These are phyloP conservation scores for Ichneumon xanthorius DNA, from an alignment of 2,888 invertebrate genomes.

Conservation along the genomic window DNA sequence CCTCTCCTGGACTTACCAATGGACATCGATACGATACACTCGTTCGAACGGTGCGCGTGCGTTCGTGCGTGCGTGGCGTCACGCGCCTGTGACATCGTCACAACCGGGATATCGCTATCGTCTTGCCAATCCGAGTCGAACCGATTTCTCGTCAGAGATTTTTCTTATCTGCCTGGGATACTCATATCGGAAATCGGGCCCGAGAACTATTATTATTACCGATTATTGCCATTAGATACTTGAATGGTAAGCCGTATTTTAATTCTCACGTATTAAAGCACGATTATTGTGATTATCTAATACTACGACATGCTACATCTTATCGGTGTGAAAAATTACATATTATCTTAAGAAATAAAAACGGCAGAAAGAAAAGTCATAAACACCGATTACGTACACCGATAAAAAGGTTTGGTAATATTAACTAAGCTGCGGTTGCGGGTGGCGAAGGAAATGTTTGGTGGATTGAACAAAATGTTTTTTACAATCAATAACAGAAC, in stretches of 20 bases:
- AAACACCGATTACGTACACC: too few relatives aligned
- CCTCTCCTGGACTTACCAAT: neutral
- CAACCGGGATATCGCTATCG: constrained; percentile 33
- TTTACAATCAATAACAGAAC: too few relatives aligned
- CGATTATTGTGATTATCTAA: neutral
- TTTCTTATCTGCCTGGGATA: constrained; percentile 16
- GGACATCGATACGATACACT: constrained; percentile 40
- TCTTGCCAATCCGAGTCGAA: constrained; percentile 38
- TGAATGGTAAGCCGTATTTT: neutral
- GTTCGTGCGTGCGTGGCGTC: constrained; percentile 35
- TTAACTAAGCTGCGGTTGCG: too few relatives aligned
- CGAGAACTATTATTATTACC: neutral
- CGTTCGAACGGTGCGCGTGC: neutral
- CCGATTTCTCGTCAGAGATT: constrained; percentile 56
- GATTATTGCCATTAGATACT: constrained; percentile 2
- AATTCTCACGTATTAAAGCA: neutral
- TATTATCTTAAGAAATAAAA: too few relatives aligned
- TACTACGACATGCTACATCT: neutral
- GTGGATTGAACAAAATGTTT: too few relatives aligned
- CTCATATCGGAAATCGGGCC: neutral
- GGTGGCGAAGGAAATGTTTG: too few relatives aligned
- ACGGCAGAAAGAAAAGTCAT: too few relatives aligned
- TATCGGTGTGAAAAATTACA: neutral
- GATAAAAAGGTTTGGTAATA: too few relatives aligned
- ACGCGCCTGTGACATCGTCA: constrained; percentile 41